Base-by-base conservation (phyloP, 2,797 vertebrate species). In the Rhodeus uyekii region DNA sequence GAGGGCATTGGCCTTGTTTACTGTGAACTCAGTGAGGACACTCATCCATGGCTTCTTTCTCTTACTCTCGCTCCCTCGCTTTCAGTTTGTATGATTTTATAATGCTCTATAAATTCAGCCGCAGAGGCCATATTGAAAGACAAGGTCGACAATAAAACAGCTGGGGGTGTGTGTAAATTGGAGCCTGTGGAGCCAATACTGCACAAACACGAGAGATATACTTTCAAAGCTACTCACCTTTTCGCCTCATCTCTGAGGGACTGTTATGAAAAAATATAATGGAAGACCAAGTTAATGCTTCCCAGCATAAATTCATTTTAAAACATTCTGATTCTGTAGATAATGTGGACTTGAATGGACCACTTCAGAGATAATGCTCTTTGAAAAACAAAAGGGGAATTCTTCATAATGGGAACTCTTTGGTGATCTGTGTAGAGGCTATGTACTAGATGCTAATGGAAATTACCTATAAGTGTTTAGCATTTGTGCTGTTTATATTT, bases 91-190 rank as follows among this genome's bases (percentile, higher is more conserved):
- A 72, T 79, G 71, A 78, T 82, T 80, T 84, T 85, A 61, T 82
- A 76, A 87, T 82, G 63, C 75, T 34, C 76, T 76, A 85, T 81
- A 79, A 82, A 85, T 84, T 63, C 58, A 79, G 71, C 71, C 8
- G 7, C 71, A 71, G 55, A 75, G 69, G 74, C 84, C 53, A 12
- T 83, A 83, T 44, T 68, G 79, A 81, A 82, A 81, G 69, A 74
- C 76, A 76, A 84, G 83, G 64, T 87, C 55, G 76, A 71, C 82
- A 68, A 68, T 84, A 80, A 84, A 86, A 60, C 80, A 69, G 61
- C 44, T 42, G 46, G 65, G 50, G 48, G 46, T 50, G 68, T 58
- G 60, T 63, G 75, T 77, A 86, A 82, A 84, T 84, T 78, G 68
- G 61, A 81, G 63, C 48, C 78, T 39, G 61, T 81, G 14, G 61